Evolutionary conservation across 2,113 vertebrate species (phyloP).

Genomic region (Lagopus leucura): DNA sequence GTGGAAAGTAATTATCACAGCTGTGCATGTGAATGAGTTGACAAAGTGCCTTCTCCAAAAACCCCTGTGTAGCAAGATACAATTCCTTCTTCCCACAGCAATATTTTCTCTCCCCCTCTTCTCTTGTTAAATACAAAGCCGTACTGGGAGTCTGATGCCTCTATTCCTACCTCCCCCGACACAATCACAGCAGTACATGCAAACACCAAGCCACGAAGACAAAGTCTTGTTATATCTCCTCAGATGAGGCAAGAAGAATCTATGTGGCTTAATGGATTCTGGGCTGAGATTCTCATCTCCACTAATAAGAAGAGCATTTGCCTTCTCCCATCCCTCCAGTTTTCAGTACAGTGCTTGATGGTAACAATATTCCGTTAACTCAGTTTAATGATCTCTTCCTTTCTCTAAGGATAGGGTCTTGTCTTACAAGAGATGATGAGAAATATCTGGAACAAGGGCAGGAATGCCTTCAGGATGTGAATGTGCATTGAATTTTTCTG

Average conservation of each 20-base stretch:
- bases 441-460: background rate
- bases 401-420: background rate
- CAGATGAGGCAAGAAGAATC: no score
- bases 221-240: background rate
- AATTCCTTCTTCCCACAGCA: background rate
- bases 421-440: background rate
- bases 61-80: background rate
- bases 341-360: background rate
- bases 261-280: background rate
- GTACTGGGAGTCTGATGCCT: background rate
- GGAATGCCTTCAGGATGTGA: background rate
- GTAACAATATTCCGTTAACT: background rate
- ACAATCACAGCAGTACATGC: background rate
- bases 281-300: background rate
- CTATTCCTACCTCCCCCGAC: background rate
- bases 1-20: slow-evolving; percentile 28
- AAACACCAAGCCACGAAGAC: background rate
- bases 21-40: background rate
- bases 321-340: background rate
- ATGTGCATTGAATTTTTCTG: background rate
- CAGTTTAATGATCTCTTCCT: background rate
- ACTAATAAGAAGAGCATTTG: background rate
- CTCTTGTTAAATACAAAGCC: background rate
- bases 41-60: slow-evolving; percentile 4
- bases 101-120: background rate